phyloP scores from a whole-genome alignment of 1,140 invertebrate species.

The Atta colombica region DNA sequence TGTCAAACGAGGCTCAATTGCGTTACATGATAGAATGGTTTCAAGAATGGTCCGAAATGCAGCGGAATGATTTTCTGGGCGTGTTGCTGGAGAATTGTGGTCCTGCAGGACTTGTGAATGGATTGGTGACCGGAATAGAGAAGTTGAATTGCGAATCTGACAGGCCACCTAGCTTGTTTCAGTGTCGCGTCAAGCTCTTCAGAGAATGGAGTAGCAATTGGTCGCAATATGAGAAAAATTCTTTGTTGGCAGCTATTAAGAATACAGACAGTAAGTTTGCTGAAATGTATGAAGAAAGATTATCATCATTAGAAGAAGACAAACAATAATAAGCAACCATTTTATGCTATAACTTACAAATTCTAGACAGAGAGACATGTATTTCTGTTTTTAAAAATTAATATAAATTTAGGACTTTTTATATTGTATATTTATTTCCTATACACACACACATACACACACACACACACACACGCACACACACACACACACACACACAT shows the following conservation, averaged over 20 bases:
- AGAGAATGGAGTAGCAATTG: conserved; percentile 94
- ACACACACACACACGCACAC: too few species aligned
- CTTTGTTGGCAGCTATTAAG: conserved; percentile 90
- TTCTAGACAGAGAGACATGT: neutral
- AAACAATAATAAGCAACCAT: conserved; percentile 38
- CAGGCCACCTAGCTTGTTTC: conserved; percentile 94
- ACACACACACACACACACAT: neutral
- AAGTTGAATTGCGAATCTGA: conserved; percentile 88
- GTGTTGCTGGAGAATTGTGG: conserved; percentile 91
- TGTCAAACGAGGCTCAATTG: conserved; percentile 90
- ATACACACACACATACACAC: neutral
- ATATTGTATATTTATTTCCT: conserved; percentile 57
- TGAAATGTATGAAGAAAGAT: conserved; percentile 89
- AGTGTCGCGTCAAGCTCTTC: conserved; percentile 95
- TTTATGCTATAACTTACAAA: conserved; percentile 11
- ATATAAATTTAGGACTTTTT: conserved; percentile 30
- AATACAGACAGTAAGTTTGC: conserved; percentile 91
- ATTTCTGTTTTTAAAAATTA: conserved; percentile 20
- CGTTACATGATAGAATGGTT: conserved; percentile 95
- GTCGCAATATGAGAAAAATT: conserved; percentile 91
- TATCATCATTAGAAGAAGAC: conserved; percentile 77
- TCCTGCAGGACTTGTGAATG: conserved; percentile 89
- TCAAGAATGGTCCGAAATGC: conserved; percentile 95
- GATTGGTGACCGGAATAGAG: conserved; percentile 90
- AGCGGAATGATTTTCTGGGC: conserved; percentile 93